phyloP scores from a whole-genome alignment of 2,888 invertebrate genomes.

The Leptopterna dolabrata region DNA sequence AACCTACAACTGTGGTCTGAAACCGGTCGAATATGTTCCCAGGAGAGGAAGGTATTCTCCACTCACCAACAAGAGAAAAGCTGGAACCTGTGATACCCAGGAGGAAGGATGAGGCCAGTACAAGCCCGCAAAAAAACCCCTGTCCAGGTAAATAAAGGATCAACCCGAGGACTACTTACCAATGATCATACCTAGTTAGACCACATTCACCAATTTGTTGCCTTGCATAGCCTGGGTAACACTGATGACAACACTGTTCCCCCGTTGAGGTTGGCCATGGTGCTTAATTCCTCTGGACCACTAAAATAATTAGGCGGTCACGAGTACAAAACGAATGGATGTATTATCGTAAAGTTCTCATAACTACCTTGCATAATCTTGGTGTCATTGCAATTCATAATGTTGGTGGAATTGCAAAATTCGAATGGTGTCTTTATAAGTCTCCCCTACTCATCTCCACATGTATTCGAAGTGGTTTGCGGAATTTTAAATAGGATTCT shows the following conservation, averaged over 20 bases:
- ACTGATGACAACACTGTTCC: neutral
- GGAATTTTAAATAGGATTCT: too few species aligned
- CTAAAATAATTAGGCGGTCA: too few species aligned
- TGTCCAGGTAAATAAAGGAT: constrained; percentile 61
- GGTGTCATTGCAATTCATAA: too few species aligned
- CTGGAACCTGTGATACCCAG: constrained; percentile 76
- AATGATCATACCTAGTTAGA: neutral
- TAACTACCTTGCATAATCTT: too few species aligned
- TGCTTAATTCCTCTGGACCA: neutral
- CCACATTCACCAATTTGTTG: neutral
- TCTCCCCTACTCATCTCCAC: too few species aligned
- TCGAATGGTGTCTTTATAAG: too few species aligned
- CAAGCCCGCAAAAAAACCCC: constrained; percentile 70
- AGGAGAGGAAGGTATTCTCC: constrained; percentile 76
- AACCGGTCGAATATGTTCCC: constrained; percentile 7
- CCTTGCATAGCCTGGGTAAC: neutral
- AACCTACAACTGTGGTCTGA: neutral
- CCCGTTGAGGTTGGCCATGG: neutral
- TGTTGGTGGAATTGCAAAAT: too few species aligned
- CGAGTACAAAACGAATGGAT: too few species aligned
- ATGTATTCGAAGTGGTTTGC: too few species aligned
- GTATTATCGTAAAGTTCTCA: too few species aligned
- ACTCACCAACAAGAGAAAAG: constrained; percentile 78
- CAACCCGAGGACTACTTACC: neutral
- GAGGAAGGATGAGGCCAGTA: constrained; percentile 68